Percentiles rank a stretch among this genome's conserved stretches.
Evolutionary conservation across 2,113 vertebrate species (phyloP).

Genomic region (Oxyruncus cristatus): DNA sequence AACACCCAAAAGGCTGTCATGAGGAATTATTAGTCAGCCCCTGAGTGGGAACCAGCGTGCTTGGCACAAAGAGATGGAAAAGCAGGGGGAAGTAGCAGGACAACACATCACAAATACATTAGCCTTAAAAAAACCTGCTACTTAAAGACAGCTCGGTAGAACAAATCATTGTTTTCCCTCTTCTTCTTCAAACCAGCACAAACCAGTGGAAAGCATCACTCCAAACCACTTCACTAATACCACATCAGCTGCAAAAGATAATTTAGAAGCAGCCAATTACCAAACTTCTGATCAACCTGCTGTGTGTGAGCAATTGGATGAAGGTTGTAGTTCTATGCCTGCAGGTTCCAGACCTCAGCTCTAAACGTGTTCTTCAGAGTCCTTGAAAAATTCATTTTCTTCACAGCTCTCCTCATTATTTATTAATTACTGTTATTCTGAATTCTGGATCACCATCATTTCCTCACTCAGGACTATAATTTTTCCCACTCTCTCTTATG

Average conservation of each 20-base stretch:
- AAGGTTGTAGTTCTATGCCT: not conserved
- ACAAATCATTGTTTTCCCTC: not conserved
- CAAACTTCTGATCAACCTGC: not conserved
- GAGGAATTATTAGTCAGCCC: not conserved
- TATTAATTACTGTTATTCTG: slow-evolving; percentile 25
- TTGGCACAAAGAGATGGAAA: not conserved
- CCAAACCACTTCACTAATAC: not conserved
- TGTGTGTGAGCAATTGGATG: not conserved
- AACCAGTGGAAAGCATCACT: not conserved
- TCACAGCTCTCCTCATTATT: slow-evolving; percentile 14
- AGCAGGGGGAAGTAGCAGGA: not conserved
- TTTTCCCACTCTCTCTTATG: not conserved
- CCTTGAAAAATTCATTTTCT: slow-evolving; percentile 25
- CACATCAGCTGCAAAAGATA: not conserved
- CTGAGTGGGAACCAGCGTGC: not conserved
- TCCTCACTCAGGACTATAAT: not conserved
- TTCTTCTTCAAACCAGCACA: not conserved
- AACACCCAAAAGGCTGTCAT: not conserved
- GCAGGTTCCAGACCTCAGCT: not conserved
- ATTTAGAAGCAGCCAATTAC: not conserved
- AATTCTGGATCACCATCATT: not conserved
- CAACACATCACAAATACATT: not conserved
- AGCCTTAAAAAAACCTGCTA: not conserved
- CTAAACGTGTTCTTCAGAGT: not conserved
- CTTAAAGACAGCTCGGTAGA: not conserved